Conservation (phyloP, 2,113 vertebrate species). For the Varanus komodoensis region DNA sequence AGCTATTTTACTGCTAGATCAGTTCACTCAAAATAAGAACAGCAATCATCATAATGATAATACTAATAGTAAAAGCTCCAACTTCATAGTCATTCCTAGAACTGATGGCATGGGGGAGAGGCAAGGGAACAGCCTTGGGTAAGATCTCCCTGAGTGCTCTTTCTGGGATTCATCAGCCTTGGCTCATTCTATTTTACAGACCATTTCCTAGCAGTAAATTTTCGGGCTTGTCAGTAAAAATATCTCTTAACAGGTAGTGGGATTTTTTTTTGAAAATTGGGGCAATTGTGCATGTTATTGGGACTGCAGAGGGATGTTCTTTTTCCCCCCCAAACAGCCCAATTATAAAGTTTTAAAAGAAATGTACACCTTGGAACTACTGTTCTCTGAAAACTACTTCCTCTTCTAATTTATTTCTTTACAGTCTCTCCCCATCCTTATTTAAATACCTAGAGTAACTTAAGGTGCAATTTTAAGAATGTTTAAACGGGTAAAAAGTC, state of each 20-base stretch:
- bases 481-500: too few relatives aligned
- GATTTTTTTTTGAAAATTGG: conserved; percentile 17
- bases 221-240: conserved; percentile 15
- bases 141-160: conserved; percentile 3
- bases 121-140: background rate
- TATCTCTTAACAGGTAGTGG: conserved; percentile 21
- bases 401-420: background rate
- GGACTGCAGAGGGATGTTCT: background rate
- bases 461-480: too few relatives aligned
- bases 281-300: background rate
- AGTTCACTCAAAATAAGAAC: background rate
- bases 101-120: background rate
- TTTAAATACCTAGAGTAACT: background rate
- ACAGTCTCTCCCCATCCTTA: background rate
- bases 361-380: rapidly evolving
- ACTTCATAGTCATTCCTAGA: background rate
- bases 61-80: conserved; percentile 44
- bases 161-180: conserved; percentile 38
- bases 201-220: conserved; percentile 54
- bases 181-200: conserved; percentile 46
- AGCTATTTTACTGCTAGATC: conserved; percentile 52
- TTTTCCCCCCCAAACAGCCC: conserved; percentile 4
- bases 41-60: background rate
- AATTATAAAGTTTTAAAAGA: background rate
- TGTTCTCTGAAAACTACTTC: conserved; percentile 1